Evolutionary conservation across 2,888 invertebrate species (phyloP).

Genomic region (Tenthredo amoena): DNA sequence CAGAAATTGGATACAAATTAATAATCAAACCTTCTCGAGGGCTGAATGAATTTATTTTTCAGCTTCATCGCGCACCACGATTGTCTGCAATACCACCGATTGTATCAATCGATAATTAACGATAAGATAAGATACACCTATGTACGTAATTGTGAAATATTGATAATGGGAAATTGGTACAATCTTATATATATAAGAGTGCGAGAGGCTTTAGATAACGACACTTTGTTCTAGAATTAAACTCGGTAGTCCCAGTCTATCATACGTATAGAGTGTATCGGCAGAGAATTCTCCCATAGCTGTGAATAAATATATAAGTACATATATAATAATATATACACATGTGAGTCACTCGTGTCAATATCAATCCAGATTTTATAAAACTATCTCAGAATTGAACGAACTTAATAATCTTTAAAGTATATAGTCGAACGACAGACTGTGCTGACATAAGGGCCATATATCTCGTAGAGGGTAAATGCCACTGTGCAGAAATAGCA

Average conservation of each 20-base stretch:
- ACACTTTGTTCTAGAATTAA: neutral
- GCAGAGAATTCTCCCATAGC: neutral
- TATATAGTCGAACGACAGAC: neutral
- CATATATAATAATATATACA: no score
- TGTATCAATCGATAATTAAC: neutral
- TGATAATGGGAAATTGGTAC: neutral
- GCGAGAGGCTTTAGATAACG: neutral
- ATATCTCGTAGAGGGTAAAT: neutral
- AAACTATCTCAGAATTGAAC: neutral
- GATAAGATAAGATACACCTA: slow-evolving; percentile 11
- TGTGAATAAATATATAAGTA: neutral
- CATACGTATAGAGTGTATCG: neutral
- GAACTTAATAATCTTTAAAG: neutral
- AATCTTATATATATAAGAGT: neutral
- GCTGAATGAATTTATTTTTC: neutral
- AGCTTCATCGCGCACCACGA: neutral
- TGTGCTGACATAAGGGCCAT: neutral
- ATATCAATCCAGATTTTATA: neutral
- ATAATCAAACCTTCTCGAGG: no score
- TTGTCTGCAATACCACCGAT: neutral
- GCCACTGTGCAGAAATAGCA: neutral
- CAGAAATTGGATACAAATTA: no score
- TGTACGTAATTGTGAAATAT: neutral
- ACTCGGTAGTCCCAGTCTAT: neutral
- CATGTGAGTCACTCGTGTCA: neutral